A percentile compares a stretch with the other conserved stretches of the same genome.
phyloP scores from a whole-genome alignment of 2,797 vertebrate species.

The Hemitrygon akajei region DNA sequence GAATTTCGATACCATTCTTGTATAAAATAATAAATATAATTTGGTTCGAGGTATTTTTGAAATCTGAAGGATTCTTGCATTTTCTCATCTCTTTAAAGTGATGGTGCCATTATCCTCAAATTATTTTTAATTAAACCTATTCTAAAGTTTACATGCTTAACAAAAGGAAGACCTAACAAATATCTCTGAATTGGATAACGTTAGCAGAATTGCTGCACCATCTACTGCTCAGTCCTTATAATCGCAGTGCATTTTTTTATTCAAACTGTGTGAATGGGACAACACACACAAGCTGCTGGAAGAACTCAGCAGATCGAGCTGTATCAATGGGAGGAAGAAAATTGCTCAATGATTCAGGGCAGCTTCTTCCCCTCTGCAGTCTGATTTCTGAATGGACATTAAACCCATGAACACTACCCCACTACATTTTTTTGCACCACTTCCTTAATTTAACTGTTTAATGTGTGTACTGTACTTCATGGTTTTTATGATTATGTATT shows the following conservation, averaged over 20 bases:
- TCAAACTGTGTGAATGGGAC: not conserved
- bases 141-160: not conserved
- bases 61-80: not conserved
- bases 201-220: not conserved
- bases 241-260: not conserved
- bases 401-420: too few relatives aligned
- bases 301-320: too few relatives aligned
- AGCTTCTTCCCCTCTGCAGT: too few relatives aligned
- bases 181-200: not conserved
- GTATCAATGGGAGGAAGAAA: too few relatives aligned
- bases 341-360: too few relatives aligned
- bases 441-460: too few relatives aligned
- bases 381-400: too few relatives aligned
- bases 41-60: not conserved
- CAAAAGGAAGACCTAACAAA: not conserved
- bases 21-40: slow-evolving; percentile 13
- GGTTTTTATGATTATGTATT: too few relatives aligned
- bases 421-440: too few relatives aligned
- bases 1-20: slow-evolving; percentile 21
- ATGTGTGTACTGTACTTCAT: too few relatives aligned
- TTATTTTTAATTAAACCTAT: not conserved
- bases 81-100: not conserved
- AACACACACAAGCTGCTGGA: too few relatives aligned
- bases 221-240: not conserved
- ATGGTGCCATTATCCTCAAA: not conserved